Base-by-base conservation (phyloP, 2,113 vertebrate species). In the Ammodytes dubius region DNA sequence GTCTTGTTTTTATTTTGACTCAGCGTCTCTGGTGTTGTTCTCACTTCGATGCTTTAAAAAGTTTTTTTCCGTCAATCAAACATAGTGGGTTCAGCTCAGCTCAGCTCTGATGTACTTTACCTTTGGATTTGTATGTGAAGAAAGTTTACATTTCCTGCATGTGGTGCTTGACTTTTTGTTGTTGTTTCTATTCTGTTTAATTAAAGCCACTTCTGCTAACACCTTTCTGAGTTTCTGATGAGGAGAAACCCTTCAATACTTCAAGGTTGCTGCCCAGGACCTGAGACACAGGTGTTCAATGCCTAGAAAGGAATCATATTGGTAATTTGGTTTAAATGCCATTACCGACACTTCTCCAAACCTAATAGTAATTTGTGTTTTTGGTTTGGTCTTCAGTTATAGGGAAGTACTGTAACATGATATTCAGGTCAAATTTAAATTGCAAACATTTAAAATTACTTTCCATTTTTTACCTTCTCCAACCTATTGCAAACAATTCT, bases 1-100 rank as follows among this genome's bases (percentile, higher is more conserved):
- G 72, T 80, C 75, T 79, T 76, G 82, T 81, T 87, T 81, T 61
- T 79, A 46, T 82, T 87, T 82, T 66, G 27, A 8, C 17, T 67
- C 52, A 27, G 27, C 15, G 50, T 59, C 70, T 74, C 42, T 50
- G 2, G 9, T 6, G 76, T 7, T 14, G 15, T 15, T 1, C 43
- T 56, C 43, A 11, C 56, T n/a, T 49, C 70, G 63, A 56, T 65
- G 58, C 66, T 74, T 78, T 47, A 43, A 46, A 82, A 50, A 72
- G 50, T 42, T 77, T 27, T 27, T 5, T 37, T n/a, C 72, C 61
- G 79, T 84, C 82, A 61, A 6, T 81, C 74, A 61, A 46, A 35
- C 27, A 3, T 0, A 49, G 27, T 43, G 68, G 64, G 77, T 6
- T 53, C 27, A 27, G 77, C 8, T 53, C 27, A 27, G 77, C 8